These are phyloP conservation scores for Chiloscyllium punctatum DNA, from an alignment of 2,797 vertebrate species.

Conservation along the genomic window DNA sequence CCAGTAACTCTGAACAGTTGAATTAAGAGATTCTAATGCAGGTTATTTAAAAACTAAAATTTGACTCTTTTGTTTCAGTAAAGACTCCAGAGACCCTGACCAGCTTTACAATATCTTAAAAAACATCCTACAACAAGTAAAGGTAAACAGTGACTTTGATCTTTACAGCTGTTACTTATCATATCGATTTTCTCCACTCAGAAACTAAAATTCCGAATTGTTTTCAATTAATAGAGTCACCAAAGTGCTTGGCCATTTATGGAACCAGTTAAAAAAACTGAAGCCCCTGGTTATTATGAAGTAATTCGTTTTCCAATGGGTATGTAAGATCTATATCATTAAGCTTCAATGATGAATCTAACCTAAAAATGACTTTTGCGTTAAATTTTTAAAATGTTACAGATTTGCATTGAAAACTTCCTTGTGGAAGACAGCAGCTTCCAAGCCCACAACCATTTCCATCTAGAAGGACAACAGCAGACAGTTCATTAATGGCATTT, in stretches of 20 bases:
- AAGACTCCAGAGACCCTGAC: conserved; percentile 92
- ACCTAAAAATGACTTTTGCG: neutral
- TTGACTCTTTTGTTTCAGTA: conserved; percentile 62
- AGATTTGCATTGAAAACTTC: neutral
- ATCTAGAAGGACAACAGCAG: no score
- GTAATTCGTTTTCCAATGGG: conserved; percentile 99
- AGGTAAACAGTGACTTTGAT: conserved; percentile 62
- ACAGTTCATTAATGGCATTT: no score
- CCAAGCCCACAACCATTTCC: no score
- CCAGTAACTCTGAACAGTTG: neutral
- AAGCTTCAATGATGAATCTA: neutral
- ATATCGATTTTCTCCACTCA: conserved; percentile 40
- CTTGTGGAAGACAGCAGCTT: no score
- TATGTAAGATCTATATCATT: conserved; percentile 55
- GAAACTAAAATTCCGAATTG: conserved; percentile 53
- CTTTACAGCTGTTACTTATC: neutral
- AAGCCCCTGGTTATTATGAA: conserved; percentile 98
- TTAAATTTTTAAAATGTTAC: neutral
- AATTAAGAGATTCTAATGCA: neutral
- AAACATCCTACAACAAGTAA: conserved; percentile 92
- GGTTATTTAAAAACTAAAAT: neutral
- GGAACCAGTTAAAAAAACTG: conserved; percentile 98
- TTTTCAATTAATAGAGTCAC: conserved; percentile 72
- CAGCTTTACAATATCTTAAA: conserved; percentile 90
- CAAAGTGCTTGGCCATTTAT: conserved; percentile 99